Percentiles rank a stretch among this genome's conserved stretches.
These are phyloP conservation scores for Hyperopisus bebe DNA, from an alignment of 2,113 vertebrate genomes.

Conservation along the genomic window DNA sequence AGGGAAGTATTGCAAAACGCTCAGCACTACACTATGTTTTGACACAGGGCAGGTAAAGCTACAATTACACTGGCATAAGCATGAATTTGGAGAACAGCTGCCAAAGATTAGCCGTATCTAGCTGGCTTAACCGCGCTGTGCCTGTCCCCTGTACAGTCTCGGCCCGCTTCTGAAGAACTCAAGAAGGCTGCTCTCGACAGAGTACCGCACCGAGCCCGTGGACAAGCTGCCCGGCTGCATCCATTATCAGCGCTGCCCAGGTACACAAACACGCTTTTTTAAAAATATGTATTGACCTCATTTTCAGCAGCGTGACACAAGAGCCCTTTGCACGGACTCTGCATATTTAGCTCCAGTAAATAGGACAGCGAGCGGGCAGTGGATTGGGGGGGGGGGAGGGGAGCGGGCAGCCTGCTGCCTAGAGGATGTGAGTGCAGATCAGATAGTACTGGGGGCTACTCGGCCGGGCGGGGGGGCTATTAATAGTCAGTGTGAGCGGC, in stretches of 20 bases:
- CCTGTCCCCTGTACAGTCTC: not conserved
- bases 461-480: not conserved
- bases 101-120: not conserved
- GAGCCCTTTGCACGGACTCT: not conserved
- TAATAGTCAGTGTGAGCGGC: not conserved
- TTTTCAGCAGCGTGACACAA: not conserved
- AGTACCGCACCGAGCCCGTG: not conserved
- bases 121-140: not conserved
- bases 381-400: not conserved
- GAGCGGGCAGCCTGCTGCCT: not conserved
- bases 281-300: not conserved
- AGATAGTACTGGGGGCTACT: conserved; percentile 1
- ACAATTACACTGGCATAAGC: not conserved
- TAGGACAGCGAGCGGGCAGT: not conserved
- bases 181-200: not conserved
- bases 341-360: not conserved
- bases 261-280: not conserved
- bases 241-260: not conserved
- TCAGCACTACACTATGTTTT: not conserved
- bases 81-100: not conserved
- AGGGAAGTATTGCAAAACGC: not conserved
- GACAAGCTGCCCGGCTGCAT: not conserved
- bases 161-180: not conserved
- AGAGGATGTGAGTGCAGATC: not conserved
- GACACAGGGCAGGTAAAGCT: not conserved